Base-by-base conservation (phyloP, 2,888 invertebrate species). In the Diarsia rubi region DNA sequence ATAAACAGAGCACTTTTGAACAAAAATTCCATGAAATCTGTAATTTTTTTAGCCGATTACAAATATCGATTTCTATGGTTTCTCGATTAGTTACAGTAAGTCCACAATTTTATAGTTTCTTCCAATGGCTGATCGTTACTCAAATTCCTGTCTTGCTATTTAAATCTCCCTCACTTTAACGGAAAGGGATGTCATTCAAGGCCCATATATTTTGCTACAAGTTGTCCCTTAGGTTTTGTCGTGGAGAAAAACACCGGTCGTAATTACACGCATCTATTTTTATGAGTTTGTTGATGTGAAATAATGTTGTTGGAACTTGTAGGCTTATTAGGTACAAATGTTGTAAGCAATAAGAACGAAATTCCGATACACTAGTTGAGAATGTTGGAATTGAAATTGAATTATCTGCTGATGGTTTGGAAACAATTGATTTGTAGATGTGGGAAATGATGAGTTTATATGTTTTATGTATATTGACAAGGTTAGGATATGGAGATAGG, bases 241-340 rank as follows among this genome's bases (percentile, higher is more conserved):
- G 77, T 52, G 37, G 52, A 80, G 81, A 86, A 86, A 86, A 86
- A 86, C 83, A 80, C 67, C 67, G 60, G 69, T 37, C 69, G 78
- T 86, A 86, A 86, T 86, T 86, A 85, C 86, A 66, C 72, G 65
- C 86, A 85, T 86, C 72, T 86, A 85, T 86, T 86, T 86, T 86
- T 86, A 86, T 86, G 86, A 75, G 83, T 81, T 79, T 81, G 86
- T 86, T 86, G 85, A 86, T 86, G 86, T 77, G 78, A 72, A 81
- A 78, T 83, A 81, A 86, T 86, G 84, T 77, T 79, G 83, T 83
- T 75, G 21, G 60, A 11, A 67, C 68, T 70, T 75, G 71, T 64
- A 44, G 24, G 42, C 52, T 70, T 79, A 52, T 67, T 69, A 72
- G 16, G 68, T 81, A 66, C 37, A 57, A 65, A 69, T 70, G 67